A percentile compares a stretch with the other conserved stretches of the same genome.
Conservation (phyloP, 1,140 invertebrate genomes). For the Mya arenaria region DNA sequence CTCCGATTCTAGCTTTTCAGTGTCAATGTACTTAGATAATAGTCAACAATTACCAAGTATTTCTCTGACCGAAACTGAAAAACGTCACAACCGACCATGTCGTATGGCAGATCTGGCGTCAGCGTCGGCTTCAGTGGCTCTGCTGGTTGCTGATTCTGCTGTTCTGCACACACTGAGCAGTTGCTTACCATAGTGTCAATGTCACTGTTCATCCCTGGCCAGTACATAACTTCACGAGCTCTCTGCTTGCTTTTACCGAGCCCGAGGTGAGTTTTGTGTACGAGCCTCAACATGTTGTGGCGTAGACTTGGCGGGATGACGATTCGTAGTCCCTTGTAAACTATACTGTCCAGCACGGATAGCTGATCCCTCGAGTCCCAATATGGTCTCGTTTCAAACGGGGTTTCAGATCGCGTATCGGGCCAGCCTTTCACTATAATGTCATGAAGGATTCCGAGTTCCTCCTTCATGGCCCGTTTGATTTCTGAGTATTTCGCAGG, state of each 20-base stretch:
- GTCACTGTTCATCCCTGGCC: constrained; percentile 78
- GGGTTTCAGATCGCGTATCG: neutral
- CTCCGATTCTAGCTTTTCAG: constrained; percentile 13
- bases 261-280: constrained; percentile 82
- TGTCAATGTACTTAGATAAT: constrained; percentile 55
- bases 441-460: constrained; percentile 80
- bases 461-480: neutral
- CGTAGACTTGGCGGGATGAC: constrained; percentile 78
- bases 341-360: constrained; percentile 42
- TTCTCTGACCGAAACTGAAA: constrained; percentile 43
- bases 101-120: constrained; percentile 26
- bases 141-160: constrained; percentile 37
- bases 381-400: constrained; percentile 1
- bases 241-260: constrained; percentile 77
- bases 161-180: constrained; percentile 76
- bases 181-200: constrained; percentile 77
- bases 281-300: constrained; percentile 72
- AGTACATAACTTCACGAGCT: constrained; percentile 80
- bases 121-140: constrained; percentile 39
- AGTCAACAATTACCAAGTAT: constrained; percentile 59
- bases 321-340: constrained; percentile 52
- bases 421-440: constrained; percentile 32
- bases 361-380: constrained; percentile 53
- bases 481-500: constrained; percentile 42
- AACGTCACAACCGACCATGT: constrained; percentile 49